phyloP scores from a whole-genome alignment of 1,140 invertebrate species.

The Drosophila ananassae region DNA sequence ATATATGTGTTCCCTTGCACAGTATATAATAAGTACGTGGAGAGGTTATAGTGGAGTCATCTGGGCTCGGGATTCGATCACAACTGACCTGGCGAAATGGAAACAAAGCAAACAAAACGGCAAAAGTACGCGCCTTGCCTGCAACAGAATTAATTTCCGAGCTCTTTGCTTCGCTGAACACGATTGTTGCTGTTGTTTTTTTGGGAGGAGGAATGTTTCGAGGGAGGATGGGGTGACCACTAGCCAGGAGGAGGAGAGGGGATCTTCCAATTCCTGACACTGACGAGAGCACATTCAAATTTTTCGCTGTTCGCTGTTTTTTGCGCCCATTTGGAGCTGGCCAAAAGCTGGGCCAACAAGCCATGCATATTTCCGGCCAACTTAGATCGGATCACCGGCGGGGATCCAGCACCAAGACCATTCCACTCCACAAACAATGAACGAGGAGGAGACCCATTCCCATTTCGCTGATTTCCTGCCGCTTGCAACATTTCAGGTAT shows the following conservation, averaged over 20 bases:
- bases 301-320: slow-evolving; percentile 27
- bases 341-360: slow-evolving; percentile 58
- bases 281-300: slow-evolving; percentile 73
- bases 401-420: slow-evolving; percentile 13
- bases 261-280: slow-evolving; percentile 60
- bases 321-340: slow-evolving; percentile 64
- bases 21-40: slow-evolving; percentile 11
- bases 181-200: slow-evolving; percentile 2
- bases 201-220: not conserved
- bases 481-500: slow-evolving; percentile 63
- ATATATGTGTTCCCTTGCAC: slow-evolving; percentile 24
- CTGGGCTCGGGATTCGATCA: slow-evolving; percentile 69
- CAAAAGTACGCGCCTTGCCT: slow-evolving; percentile 57
- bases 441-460: slow-evolving; percentile 36
- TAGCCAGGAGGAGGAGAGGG: slow-evolving; percentile 15
- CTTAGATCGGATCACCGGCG: slow-evolving; percentile 29
- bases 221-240: not conserved
- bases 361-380: slow-evolving; percentile 78
- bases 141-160: slow-evolving; percentile 72
- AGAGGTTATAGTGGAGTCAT: slow-evolving; percentile 60
- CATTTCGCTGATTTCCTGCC: slow-evolving; percentile 67
- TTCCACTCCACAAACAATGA: slow-evolving; percentile 2
- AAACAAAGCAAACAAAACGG: slow-evolving; percentile 76
- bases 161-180: slow-evolving; percentile 71
- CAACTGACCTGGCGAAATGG: slow-evolving; percentile 74